A percentile compares a stretch with the other conserved stretches of the same genome.
Evolutionary conservation across 2,888 invertebrate genomes (phyloP).

Genomic region (Amorpha juglandis): DNA sequence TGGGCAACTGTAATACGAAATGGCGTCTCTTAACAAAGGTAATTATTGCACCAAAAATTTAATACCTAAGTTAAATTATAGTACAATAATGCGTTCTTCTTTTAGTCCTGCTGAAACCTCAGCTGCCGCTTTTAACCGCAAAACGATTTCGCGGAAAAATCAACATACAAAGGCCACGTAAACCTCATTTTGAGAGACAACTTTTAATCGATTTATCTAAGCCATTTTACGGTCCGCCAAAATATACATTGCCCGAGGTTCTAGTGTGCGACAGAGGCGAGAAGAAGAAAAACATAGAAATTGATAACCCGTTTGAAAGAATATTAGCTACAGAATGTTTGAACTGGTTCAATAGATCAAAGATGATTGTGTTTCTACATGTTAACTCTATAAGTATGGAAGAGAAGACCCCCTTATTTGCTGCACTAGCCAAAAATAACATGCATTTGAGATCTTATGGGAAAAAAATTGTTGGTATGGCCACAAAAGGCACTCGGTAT

Average conservation of each 20-base stretch:
- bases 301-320: constrained; percentile 88
- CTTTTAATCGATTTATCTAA: constrained; percentile 86
- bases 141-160: constrained; percentile 90
- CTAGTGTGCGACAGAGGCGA: constrained; percentile 80
- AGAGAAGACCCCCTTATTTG: constrained; percentile 86
- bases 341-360: constrained; percentile 88
- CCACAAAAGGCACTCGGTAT: constrained; percentile 87
- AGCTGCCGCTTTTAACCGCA: constrained; percentile 77
- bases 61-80: no score
- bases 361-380: constrained; percentile 89
- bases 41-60: constrained; percentile 21
- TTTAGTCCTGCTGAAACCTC: constrained; percentile 74
- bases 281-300: constrained; percentile 47
- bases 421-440: constrained; percentile 85
- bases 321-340: constrained; percentile 89
- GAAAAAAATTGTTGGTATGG: constrained; percentile 86
- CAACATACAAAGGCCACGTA: constrained; percentile 89
- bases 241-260: constrained; percentile 70
- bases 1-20: constrained; percentile 26
- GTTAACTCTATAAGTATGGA: constrained; percentile 88
- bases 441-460: constrained; percentile 89
- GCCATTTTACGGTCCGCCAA: constrained; percentile 83
- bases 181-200: constrained; percentile 88
- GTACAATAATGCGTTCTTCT: background rate
- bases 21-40: constrained; percentile 59